Evolutionary conservation across 2,113 vertebrate genomes (phyloP).

Genomic region (Tetraodon nigroviridis): DNA sequence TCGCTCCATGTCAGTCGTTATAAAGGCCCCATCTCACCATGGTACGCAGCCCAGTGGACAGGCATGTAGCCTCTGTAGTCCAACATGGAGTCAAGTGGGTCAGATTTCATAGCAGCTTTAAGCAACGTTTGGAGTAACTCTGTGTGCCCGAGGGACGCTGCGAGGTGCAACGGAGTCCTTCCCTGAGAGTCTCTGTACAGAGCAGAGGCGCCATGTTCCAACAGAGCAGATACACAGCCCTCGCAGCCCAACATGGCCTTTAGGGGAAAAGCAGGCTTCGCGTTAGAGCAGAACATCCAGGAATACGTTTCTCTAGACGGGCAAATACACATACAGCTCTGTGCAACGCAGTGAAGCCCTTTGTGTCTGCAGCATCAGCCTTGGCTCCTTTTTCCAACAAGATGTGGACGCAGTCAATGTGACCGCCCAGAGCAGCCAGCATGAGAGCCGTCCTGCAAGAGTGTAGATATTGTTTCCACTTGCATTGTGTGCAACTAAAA

Average conservation of each 20-base stretch:
- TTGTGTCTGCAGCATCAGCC: conserved; percentile 84
- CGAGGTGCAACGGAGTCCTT: conserved; percentile 86
- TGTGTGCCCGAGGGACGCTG: conserved; percentile 85
- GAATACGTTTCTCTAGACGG: background rate
- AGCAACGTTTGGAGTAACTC: conserved; percentile 80
- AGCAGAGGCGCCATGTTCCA: conserved; percentile 89
- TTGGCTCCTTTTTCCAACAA: conserved; percentile 91
- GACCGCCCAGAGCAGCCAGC: conserved; percentile 86
- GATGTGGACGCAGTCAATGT: conserved; percentile 90
- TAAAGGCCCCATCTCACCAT: conserved; percentile 72
- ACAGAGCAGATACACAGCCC: conserved; percentile 85
- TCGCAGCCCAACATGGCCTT: conserved; percentile 87
- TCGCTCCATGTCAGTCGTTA: background rate
- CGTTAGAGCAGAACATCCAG: background rate
- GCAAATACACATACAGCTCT: conserved; percentile 78
- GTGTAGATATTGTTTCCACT: background rate
- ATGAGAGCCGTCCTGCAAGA: conserved; percentile 85
- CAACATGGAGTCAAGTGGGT: conserved; percentile 87
- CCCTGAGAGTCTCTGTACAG: conserved; percentile 90
- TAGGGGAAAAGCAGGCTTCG: background rate
- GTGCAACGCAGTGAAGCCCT: conserved; percentile 88
- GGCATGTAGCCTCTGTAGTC: conserved; percentile 92
- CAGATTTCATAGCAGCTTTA: conserved; percentile 80
- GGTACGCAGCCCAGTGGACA: conserved; percentile 94
- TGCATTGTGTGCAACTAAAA: background rate